phyloP scores from a whole-genome alignment of 2,888 invertebrate species.

The Actias luna region DNA sequence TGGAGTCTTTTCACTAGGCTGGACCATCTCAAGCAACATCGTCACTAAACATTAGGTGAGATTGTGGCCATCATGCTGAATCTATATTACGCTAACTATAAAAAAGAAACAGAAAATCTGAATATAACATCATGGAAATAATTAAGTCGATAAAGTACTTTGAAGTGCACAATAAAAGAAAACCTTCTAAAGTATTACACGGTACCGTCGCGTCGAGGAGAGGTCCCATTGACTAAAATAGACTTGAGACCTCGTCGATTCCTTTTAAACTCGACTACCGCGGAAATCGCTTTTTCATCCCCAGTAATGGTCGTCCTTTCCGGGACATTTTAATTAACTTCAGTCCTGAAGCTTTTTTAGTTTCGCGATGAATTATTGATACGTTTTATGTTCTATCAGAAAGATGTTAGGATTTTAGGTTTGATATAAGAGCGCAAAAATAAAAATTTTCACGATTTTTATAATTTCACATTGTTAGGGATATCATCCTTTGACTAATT shows the following conservation, averaged over 20 bases:
- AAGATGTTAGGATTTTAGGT: neutral
- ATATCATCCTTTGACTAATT: no score
- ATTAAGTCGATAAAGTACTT: conserved; percentile 52
- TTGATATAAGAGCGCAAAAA: no score
- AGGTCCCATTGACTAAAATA: conserved; percentile 57
- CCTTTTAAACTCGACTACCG: conserved; percentile 68
- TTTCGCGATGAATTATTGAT: conserved; percentile 65
- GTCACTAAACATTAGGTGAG: no score
- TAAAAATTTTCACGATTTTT: no score
- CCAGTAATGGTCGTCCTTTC: conserved; percentile 67
- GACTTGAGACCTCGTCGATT: conserved; percentile 63
- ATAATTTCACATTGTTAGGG: no score
- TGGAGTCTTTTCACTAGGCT: no score
- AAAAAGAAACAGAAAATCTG: conserved; percentile 1
- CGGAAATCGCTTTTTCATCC: conserved; percentile 79
- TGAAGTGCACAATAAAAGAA: conserved; percentile 55
- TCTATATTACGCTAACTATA: no score
- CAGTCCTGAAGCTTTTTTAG: conserved; percentile 56
- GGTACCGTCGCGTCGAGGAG: conserved; percentile 47
- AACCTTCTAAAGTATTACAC: conserved; percentile 60
- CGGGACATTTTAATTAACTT: conserved; percentile 78
- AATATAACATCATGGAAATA: conserved; percentile 2
- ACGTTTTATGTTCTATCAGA: conserved; percentile 21
- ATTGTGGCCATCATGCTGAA: no score
- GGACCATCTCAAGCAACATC: no score